Conservation (phyloP, 1,140 invertebrate species). For the Delia radicum region DNA sequence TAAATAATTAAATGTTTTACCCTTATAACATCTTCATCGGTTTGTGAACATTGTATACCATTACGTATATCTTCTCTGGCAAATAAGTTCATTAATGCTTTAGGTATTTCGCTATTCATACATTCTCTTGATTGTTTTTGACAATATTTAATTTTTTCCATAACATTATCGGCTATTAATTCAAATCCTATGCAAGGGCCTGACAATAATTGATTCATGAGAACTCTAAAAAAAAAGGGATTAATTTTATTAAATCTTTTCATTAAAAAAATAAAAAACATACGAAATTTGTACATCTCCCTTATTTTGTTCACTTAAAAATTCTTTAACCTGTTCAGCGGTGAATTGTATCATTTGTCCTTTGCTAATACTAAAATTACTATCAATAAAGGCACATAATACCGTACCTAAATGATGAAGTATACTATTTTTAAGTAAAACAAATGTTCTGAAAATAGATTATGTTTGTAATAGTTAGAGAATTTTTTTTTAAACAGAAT, state of each 20-base stretch:
- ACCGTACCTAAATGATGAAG: slow-evolving; percentile 74
- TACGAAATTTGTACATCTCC: slow-evolving; percentile 65
- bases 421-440: slow-evolving; percentile 72
- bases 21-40: slow-evolving; percentile 58
- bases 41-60: slow-evolving; percentile 70
- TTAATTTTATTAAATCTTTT: background rate
- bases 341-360: slow-evolving; percentile 70
- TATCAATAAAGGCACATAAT: slow-evolving; percentile 65
- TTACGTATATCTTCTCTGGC: slow-evolving; percentile 72
- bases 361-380: slow-evolving; percentile 70
- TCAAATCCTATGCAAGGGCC: slow-evolving; percentile 73
- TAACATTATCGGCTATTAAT: slow-evolving; percentile 71
- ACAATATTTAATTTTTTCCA: slow-evolving; percentile 57
- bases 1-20: slow-evolving; percentile 36
- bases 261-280: slow-evolving; percentile 60
- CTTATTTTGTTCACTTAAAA: slow-evolving; percentile 62
- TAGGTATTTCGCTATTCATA: slow-evolving; percentile 55
- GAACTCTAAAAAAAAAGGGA: slow-evolving; percentile 44
- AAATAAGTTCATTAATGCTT: slow-evolving; percentile 70
- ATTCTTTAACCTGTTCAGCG: slow-evolving; percentile 56
- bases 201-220: slow-evolving; percentile 68
- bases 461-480: background rate
- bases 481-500: background rate
- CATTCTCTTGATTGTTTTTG: slow-evolving; percentile 29
- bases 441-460: slow-evolving; percentile 65